Conservation (phyloP, 2,113 vertebrate species). For the Muntiacus reevesi region DNA sequence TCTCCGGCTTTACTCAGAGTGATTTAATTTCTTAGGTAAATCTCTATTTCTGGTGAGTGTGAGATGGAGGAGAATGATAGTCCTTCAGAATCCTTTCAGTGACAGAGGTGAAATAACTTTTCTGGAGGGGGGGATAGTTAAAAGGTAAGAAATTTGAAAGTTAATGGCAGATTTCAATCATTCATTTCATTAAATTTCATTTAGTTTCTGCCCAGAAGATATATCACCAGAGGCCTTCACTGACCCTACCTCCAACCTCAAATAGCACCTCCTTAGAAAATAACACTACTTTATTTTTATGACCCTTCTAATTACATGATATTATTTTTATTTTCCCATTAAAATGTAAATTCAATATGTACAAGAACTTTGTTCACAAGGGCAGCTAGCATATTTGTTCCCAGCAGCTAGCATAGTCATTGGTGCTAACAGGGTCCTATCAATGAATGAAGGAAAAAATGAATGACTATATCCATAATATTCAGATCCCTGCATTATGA, state of each 20-base stretch:
- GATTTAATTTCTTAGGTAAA: slow-evolving; percentile 21
- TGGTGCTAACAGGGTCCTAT: background rate
- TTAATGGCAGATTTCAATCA: background rate
- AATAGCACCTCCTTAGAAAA: background rate
- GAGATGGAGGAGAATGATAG: background rate
- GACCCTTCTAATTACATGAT: background rate
- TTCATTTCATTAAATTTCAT: background rate
- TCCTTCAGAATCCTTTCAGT: background rate
- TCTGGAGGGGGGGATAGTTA: background rate
- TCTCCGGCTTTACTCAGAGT: background rate
- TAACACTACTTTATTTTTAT: background rate
- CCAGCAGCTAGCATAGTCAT: background rate
- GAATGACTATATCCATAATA: background rate
- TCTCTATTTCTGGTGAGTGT: background rate
- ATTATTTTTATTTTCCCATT: slow-evolving; percentile 19
- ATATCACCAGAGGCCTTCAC: background rate
- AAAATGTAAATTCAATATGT: background rate
- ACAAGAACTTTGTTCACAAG: background rate
- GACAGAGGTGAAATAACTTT: background rate
- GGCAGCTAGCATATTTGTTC: background rate
- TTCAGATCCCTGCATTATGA: background rate
- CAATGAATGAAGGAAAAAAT: background rate
- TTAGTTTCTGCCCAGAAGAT: background rate
- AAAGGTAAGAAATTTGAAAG: slow-evolving; percentile 24
- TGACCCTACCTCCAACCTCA: background rate